Base-by-base conservation (phyloP, 1,140 invertebrate species). In the Drosophila subpulchrella region DNA sequence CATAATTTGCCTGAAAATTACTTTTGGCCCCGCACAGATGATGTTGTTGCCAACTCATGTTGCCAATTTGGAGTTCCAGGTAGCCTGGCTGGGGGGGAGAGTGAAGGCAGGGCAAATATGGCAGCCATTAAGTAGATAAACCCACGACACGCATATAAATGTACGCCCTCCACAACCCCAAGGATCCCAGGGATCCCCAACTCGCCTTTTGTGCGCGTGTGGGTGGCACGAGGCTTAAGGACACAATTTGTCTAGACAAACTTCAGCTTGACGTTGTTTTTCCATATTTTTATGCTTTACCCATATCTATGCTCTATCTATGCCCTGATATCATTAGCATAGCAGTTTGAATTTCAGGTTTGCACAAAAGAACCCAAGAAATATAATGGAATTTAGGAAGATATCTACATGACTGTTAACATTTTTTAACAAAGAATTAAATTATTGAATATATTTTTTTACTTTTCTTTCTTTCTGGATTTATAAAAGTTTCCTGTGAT, bases 111-210 rank as follows among this genome's bases (percentile, higher is more conserved):
- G 55, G 67, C 79, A 76, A 86, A 88, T 79, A 88, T 86, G 79
- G 83, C 79, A 55, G 84, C 83, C 84, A 88, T 86, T 89, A 88
- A 88, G 82, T 65, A 83, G 83, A 86, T 80, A 86, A 86, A 74
- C 71, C 71, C 61, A 44, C 62, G 54, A 50, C 78, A 57, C 59
- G 44, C 67, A 67, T 62, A 61, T 68, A 72, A 39, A 38, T 47
- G 30, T 54, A 39, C 48, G 51, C 36, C n/a, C n/a, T 34, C 63
- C 65, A 12, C 30, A 32, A 12, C 32, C 13, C 57, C 8, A 17
- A 38, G 34, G 41, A 38, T 36, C n/a, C 10, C 10, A 15, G 42
- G 42, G 11, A 20, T n/a, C 17, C 41, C 41, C n/a, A 12, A 30
- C 27, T 38, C 15, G n/a, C 30, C 36, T 24, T 34, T 3, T 30